Percentiles rank a stretch among this genome's conserved stretches.
Evolutionary conservation across 1,140 invertebrate species (phyloP).

Genomic region (Melitaea cinxia): DNA sequence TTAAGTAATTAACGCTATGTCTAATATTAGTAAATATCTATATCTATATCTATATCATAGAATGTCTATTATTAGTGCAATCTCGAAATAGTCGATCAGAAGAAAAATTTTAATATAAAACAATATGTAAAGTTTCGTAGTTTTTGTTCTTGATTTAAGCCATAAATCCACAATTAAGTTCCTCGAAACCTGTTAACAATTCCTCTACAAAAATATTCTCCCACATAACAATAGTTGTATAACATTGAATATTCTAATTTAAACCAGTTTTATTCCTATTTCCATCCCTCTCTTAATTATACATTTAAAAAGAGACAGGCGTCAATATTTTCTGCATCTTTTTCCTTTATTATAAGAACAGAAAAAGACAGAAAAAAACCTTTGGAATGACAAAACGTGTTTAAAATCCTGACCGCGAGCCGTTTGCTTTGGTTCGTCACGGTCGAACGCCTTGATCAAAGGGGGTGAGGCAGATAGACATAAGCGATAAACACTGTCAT

Average conservation of each 20-base stretch:
- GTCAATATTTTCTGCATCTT: conserved; percentile 34
- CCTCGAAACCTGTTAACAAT: conserved; percentile 26
- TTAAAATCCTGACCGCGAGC: conserved; percentile 34
- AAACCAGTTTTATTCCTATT: conserved; percentile 19
- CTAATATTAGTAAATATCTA: too few relatives aligned
- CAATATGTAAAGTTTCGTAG: too few relatives aligned
- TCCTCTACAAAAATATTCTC: conserved; percentile 31
- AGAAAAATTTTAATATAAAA: too few relatives aligned
- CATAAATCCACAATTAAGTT: conserved; percentile 6
- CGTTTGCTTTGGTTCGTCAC: conserved; percentile 50
- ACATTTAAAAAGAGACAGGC: conserved; percentile 1
- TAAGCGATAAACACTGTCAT: conserved; percentile 35
- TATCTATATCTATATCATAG: too few relatives aligned
- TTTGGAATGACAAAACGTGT: conserved; percentile 36
- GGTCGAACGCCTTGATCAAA: conserved; percentile 52
- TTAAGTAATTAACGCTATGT: too few relatives aligned
- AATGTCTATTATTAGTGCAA: too few relatives aligned
- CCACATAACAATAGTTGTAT: conserved; percentile 33
- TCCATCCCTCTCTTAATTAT: conserved; percentile 2
- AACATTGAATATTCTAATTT: conserved; percentile 35
- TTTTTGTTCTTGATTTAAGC: background rate
- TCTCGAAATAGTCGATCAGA: too few relatives aligned
- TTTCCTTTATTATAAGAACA: conserved; percentile 36
- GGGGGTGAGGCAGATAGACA: conserved; percentile 33
- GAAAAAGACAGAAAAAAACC: conserved; percentile 41